Evolutionary conservation across 2,888 invertebrate species (phyloP).

Genomic region (Lasioglossum figueresi): DNA sequence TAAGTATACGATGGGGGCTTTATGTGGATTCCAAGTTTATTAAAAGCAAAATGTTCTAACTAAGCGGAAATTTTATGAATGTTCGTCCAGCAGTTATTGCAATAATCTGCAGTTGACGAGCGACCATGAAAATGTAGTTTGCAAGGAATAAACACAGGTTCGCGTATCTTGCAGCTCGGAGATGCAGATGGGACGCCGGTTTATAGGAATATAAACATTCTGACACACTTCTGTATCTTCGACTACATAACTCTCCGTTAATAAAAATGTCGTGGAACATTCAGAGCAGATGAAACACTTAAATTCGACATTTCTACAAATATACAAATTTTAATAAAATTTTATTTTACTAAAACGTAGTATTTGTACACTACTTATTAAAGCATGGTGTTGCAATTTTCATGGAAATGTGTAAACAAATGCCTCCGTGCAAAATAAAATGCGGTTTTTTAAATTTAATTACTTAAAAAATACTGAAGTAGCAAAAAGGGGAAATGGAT

Average conservation of each 20-base stretch:
- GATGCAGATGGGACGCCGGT: background rate
- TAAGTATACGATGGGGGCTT: background rate
- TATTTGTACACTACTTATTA: background rate
- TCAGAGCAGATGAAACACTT: background rate
- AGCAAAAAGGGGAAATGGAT: too few relatives aligned
- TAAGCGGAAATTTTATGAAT: background rate
- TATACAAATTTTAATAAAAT: too few relatives aligned
- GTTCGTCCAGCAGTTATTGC: background rate
- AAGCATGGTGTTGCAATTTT: background rate
- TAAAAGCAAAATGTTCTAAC: background rate
- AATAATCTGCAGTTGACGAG: background rate
- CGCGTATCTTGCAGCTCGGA: background rate
- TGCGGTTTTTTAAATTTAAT: background rate
- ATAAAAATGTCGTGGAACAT: background rate
- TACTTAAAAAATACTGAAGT: too few relatives aligned
- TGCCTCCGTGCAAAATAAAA: background rate
- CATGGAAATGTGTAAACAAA: background rate
- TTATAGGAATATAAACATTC: background rate
- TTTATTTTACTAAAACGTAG: background rate
- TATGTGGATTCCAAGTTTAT: background rate
- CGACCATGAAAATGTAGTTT: background rate
- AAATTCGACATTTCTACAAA: background rate
- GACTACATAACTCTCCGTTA: background rate
- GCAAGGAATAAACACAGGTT: background rate
- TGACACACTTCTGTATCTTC: background rate